A percentile compares a stretch with the other conserved stretches of the same genome.
phyloP scores from a whole-genome alignment of 1,140 invertebrate species.

The Augochlora pura region DNA sequence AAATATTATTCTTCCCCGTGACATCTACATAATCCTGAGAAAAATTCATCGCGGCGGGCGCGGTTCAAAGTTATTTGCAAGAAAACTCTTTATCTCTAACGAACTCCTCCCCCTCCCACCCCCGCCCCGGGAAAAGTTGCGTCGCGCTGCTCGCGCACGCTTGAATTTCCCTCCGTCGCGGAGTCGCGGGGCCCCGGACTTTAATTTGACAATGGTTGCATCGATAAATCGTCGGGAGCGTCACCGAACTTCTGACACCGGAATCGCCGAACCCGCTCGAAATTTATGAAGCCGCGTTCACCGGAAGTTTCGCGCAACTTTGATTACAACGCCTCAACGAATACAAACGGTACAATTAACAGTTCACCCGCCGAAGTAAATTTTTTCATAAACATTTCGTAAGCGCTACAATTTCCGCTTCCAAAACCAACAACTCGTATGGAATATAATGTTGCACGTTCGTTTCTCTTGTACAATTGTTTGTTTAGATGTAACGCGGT shows the following conservation, averaged over 20 bases:
- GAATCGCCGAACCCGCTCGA: background rate
- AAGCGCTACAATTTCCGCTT: no score
- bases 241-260: background rate
- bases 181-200: slow-evolving; percentile 7
- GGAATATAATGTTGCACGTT: no score
- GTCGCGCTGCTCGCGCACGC: slow-evolving; percentile 5
- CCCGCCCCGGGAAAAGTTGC: slow-evolving; percentile 53
- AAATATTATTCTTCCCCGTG: slow-evolving; percentile 49
- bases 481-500: no score
- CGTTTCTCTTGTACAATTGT: no score
- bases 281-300: background rate
- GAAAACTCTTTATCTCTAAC: slow-evolving; percentile 60
- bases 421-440: no score
- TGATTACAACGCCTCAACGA: background rate
- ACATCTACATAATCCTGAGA: slow-evolving; percentile 54
- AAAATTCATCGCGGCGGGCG: slow-evolving; percentile 51
- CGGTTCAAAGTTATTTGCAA: slow-evolving; percentile 55
- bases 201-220: slow-evolving; percentile 33
- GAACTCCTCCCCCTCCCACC: slow-evolving; percentile 51
- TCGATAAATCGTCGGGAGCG: slow-evolving; percentile 6
- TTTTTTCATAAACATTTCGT: no score
- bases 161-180: slow-evolving; percentile 41
- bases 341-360: background rate
- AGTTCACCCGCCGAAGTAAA: no score
- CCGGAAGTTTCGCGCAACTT: background rate